phyloP scores from a whole-genome alignment of 2,888 invertebrate genomes.

The Tanypteryx hageni region DNA sequence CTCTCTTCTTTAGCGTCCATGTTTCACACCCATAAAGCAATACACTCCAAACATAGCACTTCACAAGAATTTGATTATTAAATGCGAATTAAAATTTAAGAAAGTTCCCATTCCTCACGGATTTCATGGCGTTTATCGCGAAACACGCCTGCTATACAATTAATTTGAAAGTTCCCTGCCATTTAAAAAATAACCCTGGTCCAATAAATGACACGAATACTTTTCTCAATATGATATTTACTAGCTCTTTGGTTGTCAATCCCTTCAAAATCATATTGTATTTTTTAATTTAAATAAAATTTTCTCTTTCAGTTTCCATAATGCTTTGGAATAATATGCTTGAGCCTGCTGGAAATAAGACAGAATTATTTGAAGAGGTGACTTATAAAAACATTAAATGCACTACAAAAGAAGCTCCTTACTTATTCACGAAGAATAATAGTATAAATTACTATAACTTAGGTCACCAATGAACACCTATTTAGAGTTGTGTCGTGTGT shows the following conservation, averaged over 20 bases:
- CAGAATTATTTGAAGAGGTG: constrained; percentile 77
- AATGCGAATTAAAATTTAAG: too few relatives aligned
- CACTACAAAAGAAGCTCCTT: constrained; percentile 79
- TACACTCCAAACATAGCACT: too few relatives aligned
- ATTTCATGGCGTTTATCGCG: too few relatives aligned
- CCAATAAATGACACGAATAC: background rate
- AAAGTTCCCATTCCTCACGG: too few relatives aligned
- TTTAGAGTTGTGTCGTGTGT: background rate
- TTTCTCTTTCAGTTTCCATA: constrained; percentile 80
- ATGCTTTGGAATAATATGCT: constrained; percentile 85
- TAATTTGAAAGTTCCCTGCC: background rate
- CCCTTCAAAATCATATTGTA: background rate
- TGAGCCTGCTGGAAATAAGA: constrained; percentile 83
- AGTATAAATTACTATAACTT: background rate
- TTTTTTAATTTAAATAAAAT: background rate
- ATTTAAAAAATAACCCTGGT: background rate
- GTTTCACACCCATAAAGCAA: too few relatives aligned
- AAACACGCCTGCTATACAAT: too few relatives aligned
- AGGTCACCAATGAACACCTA: background rate
- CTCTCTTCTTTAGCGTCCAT: too few relatives aligned
- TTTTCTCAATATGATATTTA: background rate
- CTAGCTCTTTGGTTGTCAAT: background rate
- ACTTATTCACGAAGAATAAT: constrained; percentile 79
- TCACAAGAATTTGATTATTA: too few relatives aligned
- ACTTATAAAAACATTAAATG: constrained; percentile 73